Evolutionary conservation across 2,888 invertebrate species (phyloP), one percentile per base, ranked within the genome.

Genomic region (Melinaea marsaeus): DNA sequence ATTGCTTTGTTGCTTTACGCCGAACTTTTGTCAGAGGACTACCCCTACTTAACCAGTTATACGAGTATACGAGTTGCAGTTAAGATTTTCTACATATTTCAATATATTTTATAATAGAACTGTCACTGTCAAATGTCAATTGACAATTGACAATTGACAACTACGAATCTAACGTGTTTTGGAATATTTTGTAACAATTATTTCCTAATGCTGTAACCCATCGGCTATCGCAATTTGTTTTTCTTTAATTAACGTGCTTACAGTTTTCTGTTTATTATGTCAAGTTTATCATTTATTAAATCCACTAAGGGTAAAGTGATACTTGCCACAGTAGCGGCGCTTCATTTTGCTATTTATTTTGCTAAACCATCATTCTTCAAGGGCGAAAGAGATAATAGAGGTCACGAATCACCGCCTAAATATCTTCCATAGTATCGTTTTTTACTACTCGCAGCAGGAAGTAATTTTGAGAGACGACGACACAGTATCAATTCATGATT

Each of bases 361-460:
- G 85, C 85, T 0, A 89, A 86, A 76, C 90, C 90, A 69, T 86
- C 88, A 63, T 80, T 85, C 80, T 90, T 90, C 74, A 88, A 85
- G 77, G 74, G 75, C 71, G 79, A 83, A 45, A 76, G 64, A 61
- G 74, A 72, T 47, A 73, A 70, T 65, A 81, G 78, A 72, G 61
- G 71, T 37, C 66, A 75, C 57, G 74, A 75, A 48, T 65, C 76
- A 37, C 80, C 84, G 67, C 89, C 90, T 56, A 86, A 84, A 73
- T 90, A 87, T 74, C 70, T 90, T 69, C 88, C 88, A 48, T 85
- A 85, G 68, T 80, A 35, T 22, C 57, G 55, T 56, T 72, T 58
- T 67, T 68, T 64, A 68, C 68, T 68, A 72, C 37, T 32, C 42
- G 57, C 37, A 75, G 64, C 65, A 75, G 79, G 75, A 76, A 78